phyloP scores from a whole-genome alignment of 1,140 invertebrate species.

The Bombus ignitus region DNA sequence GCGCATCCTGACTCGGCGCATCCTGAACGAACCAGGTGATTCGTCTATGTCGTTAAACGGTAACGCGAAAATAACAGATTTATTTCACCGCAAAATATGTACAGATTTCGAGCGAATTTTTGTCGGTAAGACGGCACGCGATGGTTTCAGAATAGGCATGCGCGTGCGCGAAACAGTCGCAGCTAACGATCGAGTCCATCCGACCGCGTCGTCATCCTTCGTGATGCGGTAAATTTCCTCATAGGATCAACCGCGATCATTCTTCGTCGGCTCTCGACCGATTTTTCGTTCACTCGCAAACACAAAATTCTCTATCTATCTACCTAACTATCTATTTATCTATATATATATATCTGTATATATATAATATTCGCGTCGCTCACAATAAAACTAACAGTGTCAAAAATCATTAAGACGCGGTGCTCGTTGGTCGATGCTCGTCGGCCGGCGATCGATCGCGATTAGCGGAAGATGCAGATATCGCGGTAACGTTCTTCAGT shows the following conservation, averaged over 20 bases:
- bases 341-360: not conserved
- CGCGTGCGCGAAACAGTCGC: not conserved
- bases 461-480: not conserved
- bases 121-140: not conserved
- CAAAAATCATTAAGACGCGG: constrained; percentile 2
- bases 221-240: not conserved
- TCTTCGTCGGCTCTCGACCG: not conserved
- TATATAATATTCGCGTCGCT: not conserved
- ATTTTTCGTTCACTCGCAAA: not conserved
- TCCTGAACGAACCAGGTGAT: not conserved
- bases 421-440: not conserved
- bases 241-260: not conserved
- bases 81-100: not conserved
- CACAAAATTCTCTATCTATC: constrained; percentile 2
- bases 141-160: not conserved
- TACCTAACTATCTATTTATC: not conserved
- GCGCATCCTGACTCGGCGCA: not conserved
- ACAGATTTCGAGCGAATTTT: not conserved
- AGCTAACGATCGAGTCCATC: not conserved
- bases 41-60: not conserved
- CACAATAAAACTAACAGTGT: not conserved
- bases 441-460: not conserved
- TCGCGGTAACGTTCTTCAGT: not conserved
- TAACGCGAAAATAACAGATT: not conserved
- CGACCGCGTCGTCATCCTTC: not conserved